A percentile compares a stretch with the other conserved stretches of the same genome.
Conservation (phyloP, 2,113 vertebrate species). For the Sapajus apella region DNA sequence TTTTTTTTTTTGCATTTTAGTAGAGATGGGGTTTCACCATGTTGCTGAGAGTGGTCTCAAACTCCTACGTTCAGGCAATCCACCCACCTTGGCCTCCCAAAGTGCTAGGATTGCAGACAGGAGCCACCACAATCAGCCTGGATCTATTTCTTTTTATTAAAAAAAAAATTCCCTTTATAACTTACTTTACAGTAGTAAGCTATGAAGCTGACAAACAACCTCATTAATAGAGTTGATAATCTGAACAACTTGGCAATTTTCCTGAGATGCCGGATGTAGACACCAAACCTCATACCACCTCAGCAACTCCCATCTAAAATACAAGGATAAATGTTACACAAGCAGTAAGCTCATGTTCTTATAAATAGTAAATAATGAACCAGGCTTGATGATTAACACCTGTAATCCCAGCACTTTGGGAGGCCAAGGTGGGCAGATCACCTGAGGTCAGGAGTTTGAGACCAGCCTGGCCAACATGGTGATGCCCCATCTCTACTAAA, state of each 20-base stretch:
- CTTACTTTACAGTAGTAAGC: not conserved
- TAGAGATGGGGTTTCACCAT: too few relatives aligned
- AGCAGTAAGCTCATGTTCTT: constrained; percentile 7
- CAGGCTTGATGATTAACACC: too few relatives aligned
- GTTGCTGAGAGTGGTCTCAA: too few relatives aligned
- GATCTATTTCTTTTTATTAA: not conserved
- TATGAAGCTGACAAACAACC: not conserved
- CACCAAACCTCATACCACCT: not conserved
- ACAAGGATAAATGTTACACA: not conserved
- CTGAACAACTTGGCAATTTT: constrained; percentile 19
- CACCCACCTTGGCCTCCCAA: too few relatives aligned
- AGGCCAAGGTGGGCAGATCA: not conserved
- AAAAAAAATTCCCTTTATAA: not conserved
- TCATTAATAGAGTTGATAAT: not conserved
- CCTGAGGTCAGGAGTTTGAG: too few relatives aligned
- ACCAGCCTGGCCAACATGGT: too few relatives aligned
- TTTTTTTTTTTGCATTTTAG: too few relatives aligned
- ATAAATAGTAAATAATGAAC: constrained; percentile 24
- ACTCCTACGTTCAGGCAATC: too few relatives aligned
- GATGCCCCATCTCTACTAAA: too few relatives aligned
- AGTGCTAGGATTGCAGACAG: too few relatives aligned
- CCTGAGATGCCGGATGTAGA: not conserved
- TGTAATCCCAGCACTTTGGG: too few relatives aligned
- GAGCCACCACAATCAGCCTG: accelerated
- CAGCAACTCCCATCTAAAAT: constrained; percentile 20